phyloP scores from a whole-genome alignment of 2,797 vertebrate genomes.

The Neosilurus mollespiculum region DNA sequence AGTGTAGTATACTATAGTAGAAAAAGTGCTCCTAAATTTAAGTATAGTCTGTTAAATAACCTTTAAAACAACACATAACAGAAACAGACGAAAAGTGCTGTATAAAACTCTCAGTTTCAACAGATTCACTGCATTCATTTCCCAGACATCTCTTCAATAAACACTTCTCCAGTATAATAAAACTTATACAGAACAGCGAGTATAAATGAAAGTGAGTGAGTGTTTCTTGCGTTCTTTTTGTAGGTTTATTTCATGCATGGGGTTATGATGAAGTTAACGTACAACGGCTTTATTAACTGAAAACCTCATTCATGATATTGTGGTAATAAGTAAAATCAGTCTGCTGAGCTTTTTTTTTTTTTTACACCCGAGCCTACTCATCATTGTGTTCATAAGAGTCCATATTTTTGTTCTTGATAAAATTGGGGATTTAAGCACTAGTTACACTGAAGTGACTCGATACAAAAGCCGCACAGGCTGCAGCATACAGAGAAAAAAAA shows the following conservation, averaged over 20 bases:
- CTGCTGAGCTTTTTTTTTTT: too few species aligned
- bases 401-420: not conserved
- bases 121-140: not conserved
- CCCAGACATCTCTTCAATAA: not conserved
- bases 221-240: too few species aligned
- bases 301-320: not conserved
- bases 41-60: too few species aligned
- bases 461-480: too few species aligned
- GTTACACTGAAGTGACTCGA: not conserved
- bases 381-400: not conserved
- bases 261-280: not conserved
- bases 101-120: not conserved
- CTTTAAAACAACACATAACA: too few species aligned
- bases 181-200: not conserved
- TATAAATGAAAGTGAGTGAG: not conserved
- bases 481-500: too few species aligned
- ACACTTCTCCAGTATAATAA: not conserved
- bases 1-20: too few species aligned
- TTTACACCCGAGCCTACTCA: too few species aligned
- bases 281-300: not conserved
- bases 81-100: too few species aligned
- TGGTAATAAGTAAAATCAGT: not conserved
- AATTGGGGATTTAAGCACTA: not conserved
- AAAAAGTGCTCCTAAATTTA: too few species aligned
- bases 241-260: too few species aligned